Evolutionary conservation across 2,113 vertebrate genomes (phyloP).

Genomic region (Nannospalax galili): DNA sequence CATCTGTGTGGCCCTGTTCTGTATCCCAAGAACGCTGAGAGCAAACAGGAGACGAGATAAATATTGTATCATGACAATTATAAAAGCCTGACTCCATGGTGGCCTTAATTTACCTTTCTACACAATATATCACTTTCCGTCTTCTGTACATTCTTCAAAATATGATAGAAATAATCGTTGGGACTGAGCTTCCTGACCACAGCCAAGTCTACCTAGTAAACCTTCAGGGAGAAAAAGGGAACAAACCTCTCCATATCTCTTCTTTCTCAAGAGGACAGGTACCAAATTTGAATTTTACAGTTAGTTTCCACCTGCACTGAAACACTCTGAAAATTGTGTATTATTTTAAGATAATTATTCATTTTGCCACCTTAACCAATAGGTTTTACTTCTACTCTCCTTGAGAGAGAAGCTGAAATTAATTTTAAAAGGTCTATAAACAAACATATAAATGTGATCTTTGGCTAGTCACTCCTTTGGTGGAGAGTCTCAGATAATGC

Average conservation of each 20-base stretch:
- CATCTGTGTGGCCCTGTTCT: not conserved
- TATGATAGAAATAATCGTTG: not conserved
- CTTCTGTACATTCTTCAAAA: not conserved
- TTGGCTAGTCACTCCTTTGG: not conserved
- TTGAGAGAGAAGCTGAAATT: not conserved
- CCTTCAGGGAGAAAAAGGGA: not conserved
- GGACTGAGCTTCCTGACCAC: too few relatives aligned
- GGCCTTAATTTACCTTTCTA: not conserved
- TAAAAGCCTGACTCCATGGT: not conserved
- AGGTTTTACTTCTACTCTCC: not conserved
- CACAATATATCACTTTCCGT: not conserved
- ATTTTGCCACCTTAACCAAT: not conserved
- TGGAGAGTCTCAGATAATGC: not conserved
- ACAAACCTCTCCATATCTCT: not conserved
- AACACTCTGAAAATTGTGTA: not conserved
- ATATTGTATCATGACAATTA: not conserved
- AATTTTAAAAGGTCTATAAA: not conserved
- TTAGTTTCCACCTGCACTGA: not conserved
- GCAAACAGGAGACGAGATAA: not conserved
- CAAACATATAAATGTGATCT: not conserved
- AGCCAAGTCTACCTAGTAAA: not conserved
- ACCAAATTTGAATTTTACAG: not conserved
- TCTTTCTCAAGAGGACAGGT: not conserved
- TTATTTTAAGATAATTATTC: not conserved
- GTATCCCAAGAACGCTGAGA: not conserved